Conservation (phyloP, 35 echinoderm and acorn worm species). For the Apostichopus japonicus region DNA sequence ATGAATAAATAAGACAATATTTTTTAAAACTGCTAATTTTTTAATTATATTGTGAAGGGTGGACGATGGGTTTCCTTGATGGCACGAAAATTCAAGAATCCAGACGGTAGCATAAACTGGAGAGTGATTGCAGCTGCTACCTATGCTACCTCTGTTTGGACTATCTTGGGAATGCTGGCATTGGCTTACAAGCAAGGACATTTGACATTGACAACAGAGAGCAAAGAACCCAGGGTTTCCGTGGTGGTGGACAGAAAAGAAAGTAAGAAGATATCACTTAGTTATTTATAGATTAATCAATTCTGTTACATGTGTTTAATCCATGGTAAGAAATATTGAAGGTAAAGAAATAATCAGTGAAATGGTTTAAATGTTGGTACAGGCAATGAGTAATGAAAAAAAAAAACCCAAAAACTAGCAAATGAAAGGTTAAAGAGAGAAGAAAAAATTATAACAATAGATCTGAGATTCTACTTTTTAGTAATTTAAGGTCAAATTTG, state of each 20-base stretch:
- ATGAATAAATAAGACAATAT: no score
- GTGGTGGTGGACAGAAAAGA: slow-evolving; percentile 19
- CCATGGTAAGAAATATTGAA: no score
- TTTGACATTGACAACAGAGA: not conserved
- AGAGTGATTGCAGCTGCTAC: not conserved
- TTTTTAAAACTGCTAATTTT: not conserved
- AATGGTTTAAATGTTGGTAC: no score
- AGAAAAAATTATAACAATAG: no score
- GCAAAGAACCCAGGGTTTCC: not conserved
- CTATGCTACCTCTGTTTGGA: slow-evolving; percentile 21
- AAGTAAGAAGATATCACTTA: not conserved
- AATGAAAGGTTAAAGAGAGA: no score
- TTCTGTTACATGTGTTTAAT: no score
- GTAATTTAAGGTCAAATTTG: no score
- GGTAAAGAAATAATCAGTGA: no score
- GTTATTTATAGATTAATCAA: not conserved
- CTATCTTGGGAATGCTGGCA: not conserved
- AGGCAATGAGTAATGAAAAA: no score
- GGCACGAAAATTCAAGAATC: not conserved
- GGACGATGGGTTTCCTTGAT: not conserved
- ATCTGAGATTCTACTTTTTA: no score
- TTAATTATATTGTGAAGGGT: not conserved
- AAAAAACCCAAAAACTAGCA: no score
- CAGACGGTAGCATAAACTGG: slow-evolving; percentile 19
- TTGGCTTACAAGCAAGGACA: slow-evolving; percentile 18